Conservation (phyloP, 2,888 invertebrate genomes). For the Lomographa bimaculata region DNA sequence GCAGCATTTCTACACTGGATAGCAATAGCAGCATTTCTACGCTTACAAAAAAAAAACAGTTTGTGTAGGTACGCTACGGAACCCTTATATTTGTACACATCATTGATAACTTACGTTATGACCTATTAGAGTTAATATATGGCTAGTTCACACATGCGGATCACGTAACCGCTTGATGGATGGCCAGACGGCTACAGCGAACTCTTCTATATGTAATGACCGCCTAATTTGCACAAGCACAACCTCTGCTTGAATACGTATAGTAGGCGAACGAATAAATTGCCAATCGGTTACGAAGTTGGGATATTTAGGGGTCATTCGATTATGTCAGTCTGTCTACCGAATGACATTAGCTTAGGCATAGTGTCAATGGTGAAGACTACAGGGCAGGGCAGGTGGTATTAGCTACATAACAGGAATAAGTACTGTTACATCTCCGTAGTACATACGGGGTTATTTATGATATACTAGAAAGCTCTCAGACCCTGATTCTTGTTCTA, state of each 20-base stretch:
- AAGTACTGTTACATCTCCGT: too few relatives aligned
- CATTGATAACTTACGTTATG: not conserved
- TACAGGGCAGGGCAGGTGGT: too few relatives aligned
- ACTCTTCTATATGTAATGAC: slow-evolving; percentile 25
- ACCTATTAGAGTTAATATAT: not conserved
- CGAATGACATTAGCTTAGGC: slow-evolving; percentile 10
- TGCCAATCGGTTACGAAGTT: slow-evolving; percentile 29
- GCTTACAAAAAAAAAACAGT: too few relatives aligned
- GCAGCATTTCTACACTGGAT: too few relatives aligned
- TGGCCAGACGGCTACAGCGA: slow-evolving; percentile 18
- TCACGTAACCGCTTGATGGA: slow-evolving; percentile 39
- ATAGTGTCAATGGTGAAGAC: too few relatives aligned
- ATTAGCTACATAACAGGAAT: too few relatives aligned
- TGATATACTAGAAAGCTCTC: too few relatives aligned
- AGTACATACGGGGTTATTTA: too few relatives aligned
- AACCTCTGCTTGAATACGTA: slow-evolving; percentile 23
- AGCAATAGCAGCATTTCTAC: too few relatives aligned
- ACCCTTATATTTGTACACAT: too few relatives aligned
- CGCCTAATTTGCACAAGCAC: slow-evolving; percentile 32
- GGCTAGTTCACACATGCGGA: slow-evolving; percentile 16
- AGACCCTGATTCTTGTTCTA: too few relatives aligned
- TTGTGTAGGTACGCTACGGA: too few relatives aligned
- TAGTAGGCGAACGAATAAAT: slow-evolving; percentile 23
- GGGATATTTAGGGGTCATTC: slow-evolving; percentile 20
- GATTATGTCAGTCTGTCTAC: slow-evolving; percentile 19